Evolutionary conservation across 1,140 invertebrate genomes (phyloP).

Genomic region (Drosophila arawakana): DNA sequence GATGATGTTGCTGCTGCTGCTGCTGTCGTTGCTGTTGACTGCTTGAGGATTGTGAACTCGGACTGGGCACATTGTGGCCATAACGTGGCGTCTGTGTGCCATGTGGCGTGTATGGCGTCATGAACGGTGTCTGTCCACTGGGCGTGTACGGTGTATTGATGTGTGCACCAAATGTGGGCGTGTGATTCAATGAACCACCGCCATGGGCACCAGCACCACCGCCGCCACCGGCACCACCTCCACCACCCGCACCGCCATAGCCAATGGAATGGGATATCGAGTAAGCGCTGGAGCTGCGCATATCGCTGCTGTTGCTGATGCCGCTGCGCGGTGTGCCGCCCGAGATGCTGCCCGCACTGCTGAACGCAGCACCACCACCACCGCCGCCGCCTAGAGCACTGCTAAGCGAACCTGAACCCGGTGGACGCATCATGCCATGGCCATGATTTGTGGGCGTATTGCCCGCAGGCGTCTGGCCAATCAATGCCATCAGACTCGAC

Average conservation of each 20-base stretch:
- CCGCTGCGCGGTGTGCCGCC: conserved; percentile 66
- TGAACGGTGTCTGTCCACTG: conserved; percentile 95
- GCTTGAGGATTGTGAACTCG: conserved; percentile 83
- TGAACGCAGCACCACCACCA: conserved; percentile 20
- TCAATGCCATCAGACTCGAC: conserved; percentile 35
- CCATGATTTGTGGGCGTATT: conserved; percentile 77
- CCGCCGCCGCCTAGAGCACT: background rate
- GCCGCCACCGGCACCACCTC: conserved; percentile 88
- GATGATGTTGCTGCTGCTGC: conserved; percentile 62
- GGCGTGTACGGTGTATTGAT: conserved; percentile 92
- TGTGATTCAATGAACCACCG: conserved; percentile 6
- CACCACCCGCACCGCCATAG: conserved; percentile 49
- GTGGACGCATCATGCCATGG: conserved; percentile 59
- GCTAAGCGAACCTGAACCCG: conserved; percentile 18
- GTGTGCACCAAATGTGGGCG: conserved; percentile 84
- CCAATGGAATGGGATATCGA: conserved; percentile 89
- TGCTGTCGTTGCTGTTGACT: conserved; percentile 81
- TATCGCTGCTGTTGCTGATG: conserved; percentile 56
- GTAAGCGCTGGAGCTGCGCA: conserved; percentile 85
- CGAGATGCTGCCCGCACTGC: conserved; percentile 44
- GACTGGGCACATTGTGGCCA: conserved; percentile 86
- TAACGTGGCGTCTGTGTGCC: conserved; percentile 87
- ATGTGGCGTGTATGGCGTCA: conserved; percentile 94
- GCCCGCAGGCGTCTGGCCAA: conserved; percentile 86
- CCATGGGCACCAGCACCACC: conserved; percentile 64